Percentiles rank a stretch among this genome's conserved stretches.
phyloP scores from a whole-genome alignment of 2,888 invertebrate genomes.

The Anthoptus insignis region DNA sequence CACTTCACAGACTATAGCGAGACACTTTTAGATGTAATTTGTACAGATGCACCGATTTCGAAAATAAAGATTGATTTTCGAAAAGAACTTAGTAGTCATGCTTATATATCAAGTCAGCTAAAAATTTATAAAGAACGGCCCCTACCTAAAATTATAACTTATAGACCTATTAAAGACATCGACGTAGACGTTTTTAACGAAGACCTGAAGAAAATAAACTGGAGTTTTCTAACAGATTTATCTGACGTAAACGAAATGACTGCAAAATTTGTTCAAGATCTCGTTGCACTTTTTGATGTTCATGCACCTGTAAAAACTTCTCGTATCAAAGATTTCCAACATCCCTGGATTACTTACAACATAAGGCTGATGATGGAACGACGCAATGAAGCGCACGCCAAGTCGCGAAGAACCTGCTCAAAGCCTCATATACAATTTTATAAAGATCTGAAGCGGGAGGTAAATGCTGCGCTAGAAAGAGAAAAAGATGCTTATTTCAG shows the following conservation, averaged over 20 bases:
- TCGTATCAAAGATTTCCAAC: background rate
- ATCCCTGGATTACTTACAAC: conserved; percentile 34
- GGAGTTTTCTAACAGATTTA: background rate
- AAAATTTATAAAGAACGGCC: background rate
- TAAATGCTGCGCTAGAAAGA: conserved; percentile 5
- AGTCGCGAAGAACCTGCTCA: conserved; percentile 9
- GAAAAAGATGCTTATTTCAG: conserved; percentile 38
- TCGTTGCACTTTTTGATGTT: background rate
- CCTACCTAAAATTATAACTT: background rate
- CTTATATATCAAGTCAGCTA: background rate
- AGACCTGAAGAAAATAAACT: background rate
- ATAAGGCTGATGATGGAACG: conserved; percentile 34
- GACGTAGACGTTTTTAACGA: background rate
- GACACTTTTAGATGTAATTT: conserved; percentile 39
- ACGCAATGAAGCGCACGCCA: conserved; percentile 16
- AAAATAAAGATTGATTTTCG: conserved; percentile 15
- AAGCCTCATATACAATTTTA: conserved; percentile 30
- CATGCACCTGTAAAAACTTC: background rate
- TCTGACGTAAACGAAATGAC: background rate
- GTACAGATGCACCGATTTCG: conserved; percentile 28
- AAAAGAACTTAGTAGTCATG: background rate
- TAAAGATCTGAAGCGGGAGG: conserved; percentile 24
- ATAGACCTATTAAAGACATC: background rate
- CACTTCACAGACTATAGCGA: conserved; percentile 30
- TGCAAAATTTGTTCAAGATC: background rate